Conservation (phyloP, 2,113 vertebrate species). For the Myrmecobius fasciatus region DNA sequence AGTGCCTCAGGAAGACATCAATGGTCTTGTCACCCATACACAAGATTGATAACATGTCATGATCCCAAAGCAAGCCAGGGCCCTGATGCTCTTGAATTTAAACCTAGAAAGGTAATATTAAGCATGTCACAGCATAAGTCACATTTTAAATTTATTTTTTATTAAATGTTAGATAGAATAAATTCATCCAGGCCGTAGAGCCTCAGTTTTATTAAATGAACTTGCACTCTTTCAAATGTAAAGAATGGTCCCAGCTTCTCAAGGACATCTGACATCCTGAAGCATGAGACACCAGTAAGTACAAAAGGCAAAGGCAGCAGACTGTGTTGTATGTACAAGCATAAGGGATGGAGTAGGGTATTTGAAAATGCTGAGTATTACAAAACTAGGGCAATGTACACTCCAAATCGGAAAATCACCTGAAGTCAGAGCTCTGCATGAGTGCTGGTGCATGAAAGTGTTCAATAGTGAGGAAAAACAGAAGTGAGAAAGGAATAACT, state of each 20-base stretch:
- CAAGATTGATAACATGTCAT: conserved; percentile 84
- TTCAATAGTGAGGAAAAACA: conserved; percentile 20
- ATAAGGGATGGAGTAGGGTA: conserved; percentile 74
- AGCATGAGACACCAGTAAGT: conserved; percentile 85
- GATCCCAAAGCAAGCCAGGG: conserved; percentile 70
- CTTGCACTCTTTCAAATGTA: conserved; percentile 84
- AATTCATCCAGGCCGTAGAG: conserved; percentile 83
- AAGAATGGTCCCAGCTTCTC: conserved; percentile 83
- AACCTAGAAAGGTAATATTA: conserved; percentile 82
- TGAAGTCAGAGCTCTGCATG: conserved; percentile 75
- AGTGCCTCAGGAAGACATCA: conserved; percentile 83
- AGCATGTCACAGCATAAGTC: conserved; percentile 83
- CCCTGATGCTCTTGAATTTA: conserved; percentile 78
- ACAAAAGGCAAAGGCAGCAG: conserved; percentile 83
- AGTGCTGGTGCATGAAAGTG: conserved; percentile 61
- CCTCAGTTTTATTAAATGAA: conserved; percentile 86
- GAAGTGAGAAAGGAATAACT: too few relatives aligned
- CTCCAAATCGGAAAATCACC: conserved; percentile 77
- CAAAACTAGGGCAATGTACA: conserved; percentile 79
- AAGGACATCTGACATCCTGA: conserved; percentile 85
- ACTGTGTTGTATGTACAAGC: conserved; percentile 84
- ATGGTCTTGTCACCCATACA: conserved; percentile 81
- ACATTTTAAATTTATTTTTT: conserved; percentile 89
- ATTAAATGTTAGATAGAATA: conserved; percentile 87
- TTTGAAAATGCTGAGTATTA: conserved; percentile 84